These are phyloP conservation scores for Oryzias javanicus DNA, from an alignment of 2,113 vertebrate genomes.

Conservation along the genomic window DNA sequence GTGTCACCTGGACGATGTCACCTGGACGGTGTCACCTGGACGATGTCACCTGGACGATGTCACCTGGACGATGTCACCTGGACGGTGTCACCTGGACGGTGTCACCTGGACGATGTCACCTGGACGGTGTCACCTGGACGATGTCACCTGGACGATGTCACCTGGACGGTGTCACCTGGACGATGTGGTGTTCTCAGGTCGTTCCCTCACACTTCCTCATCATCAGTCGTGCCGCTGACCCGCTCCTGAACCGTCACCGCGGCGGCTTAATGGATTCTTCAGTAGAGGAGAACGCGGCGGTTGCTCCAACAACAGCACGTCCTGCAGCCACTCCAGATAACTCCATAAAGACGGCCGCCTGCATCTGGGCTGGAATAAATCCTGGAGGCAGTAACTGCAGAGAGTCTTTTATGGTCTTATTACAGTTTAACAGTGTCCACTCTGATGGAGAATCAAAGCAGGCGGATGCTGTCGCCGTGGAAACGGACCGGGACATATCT, in stretches of 20 bases:
- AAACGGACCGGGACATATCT: conserved; percentile 20
- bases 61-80: too few relatives aligned
- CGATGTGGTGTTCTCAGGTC: too few relatives aligned
- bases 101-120: too few relatives aligned
- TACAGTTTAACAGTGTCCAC: conserved; percentile 58
- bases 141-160: too few relatives aligned
- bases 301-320: conserved; percentile 28
- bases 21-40: too few relatives aligned
- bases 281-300: conserved; percentile 65
- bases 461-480: conserved; percentile 17
- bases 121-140: too few relatives aligned
- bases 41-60: too few relatives aligned
- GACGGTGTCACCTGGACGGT: too few relatives aligned
- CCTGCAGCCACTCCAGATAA: conserved; percentile 50
- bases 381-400: conserved; percentile 40
- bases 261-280: conserved; percentile 57
- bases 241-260: conserved; percentile 12
- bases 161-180: too few relatives aligned
- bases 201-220: too few relatives aligned
- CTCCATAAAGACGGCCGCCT: conserved; percentile 49
- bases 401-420: conserved; percentile 61
- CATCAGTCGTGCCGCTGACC: too few relatives aligned
- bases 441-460: conserved; percentile 41
- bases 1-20: too few relatives aligned
- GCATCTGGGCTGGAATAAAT: conserved; percentile 56